Evolutionary conservation across 2,797 vertebrate species (phyloP), one percentile per base, ranked within the genome.

Genomic region (Botia almorhae): DNA sequence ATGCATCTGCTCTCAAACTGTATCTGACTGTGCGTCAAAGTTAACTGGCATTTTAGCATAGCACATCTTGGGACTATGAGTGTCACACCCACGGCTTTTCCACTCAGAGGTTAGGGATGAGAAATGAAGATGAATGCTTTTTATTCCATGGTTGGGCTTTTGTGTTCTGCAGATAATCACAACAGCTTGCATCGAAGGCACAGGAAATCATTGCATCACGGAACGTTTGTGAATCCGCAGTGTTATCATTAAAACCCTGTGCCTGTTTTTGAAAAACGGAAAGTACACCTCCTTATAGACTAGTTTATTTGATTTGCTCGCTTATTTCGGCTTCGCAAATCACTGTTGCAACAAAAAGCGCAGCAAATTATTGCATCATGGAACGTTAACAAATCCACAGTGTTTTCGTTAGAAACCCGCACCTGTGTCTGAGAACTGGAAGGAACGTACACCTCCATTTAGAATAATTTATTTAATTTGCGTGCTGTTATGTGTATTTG

Each of bases 1-100:
- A 87, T 87, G 82, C 84, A 87, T 86, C 83, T 83, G 46, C 75
- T 83, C 60, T 50, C 70, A 85, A 81, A 87, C 69, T 81, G 76
- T 63, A 85, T 71, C 67, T 85, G 87, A 87, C 86, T 85, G 73
- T 58, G 55, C 67, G 58, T 86, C 81, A 82, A 58, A 76, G 74
- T 75, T 64, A 83, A 70, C 81, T 61, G 39, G 75, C 71, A 65
- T 39, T 76, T 69, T 61, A 56, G 79, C 56, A 16, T 53, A 50
- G 63, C 55, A 7, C 58, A 71, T 68, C 67, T 58, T 43, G 56
- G 65, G 80, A 82, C 74, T 63, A 73, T 60, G 69, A 73, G 61
- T 65, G 78, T 85, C 72, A 75, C 33, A 60, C 68, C 69, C 71
- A 68, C 72, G 3, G 58, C 81, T 39, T 76, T 46, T 81, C 36